Evolutionary conservation across 2,797 vertebrate genomes (phyloP).

Genomic region (Poeciliopsis turneri): DNA sequence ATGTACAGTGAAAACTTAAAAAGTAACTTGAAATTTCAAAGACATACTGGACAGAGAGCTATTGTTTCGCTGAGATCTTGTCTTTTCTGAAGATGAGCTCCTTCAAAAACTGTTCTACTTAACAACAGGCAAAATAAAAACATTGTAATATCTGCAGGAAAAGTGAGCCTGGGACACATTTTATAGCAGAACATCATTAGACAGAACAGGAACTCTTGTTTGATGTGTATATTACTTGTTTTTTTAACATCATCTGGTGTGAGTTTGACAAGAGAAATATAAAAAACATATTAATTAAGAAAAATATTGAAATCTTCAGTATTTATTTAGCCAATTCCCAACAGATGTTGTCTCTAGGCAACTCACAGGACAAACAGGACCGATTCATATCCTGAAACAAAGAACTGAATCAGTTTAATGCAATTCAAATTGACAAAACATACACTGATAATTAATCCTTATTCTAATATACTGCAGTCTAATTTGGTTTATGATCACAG

Average conservation of each 20-base stretch:
- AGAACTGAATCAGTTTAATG: background rate
- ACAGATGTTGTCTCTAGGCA: background rate
- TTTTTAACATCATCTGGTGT: background rate
- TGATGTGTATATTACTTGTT: background rate
- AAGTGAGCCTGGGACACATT: background rate
- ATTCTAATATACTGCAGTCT: background rate
- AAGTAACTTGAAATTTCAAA: background rate
- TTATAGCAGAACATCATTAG: background rate
- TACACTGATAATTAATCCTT: background rate
- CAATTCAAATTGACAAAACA: background rate
- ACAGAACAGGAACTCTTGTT: background rate
- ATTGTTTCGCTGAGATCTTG: background rate
- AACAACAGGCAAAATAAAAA: background rate
- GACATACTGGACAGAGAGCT: too few relatives aligned
- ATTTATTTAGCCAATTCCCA: background rate
- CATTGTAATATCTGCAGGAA: background rate
- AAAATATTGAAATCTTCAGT: background rate
- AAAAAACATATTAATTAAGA: background rate
- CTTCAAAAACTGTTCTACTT: background rate
- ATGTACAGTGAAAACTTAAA: background rate
- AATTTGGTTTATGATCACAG: background rate
- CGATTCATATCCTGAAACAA: background rate
- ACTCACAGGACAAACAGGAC: background rate
- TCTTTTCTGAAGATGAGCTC: background rate
- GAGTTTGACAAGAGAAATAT: background rate